phyloP scores from a whole-genome alignment of 2,113 vertebrate genomes.

The Sphaerodactylus townsendi region DNA sequence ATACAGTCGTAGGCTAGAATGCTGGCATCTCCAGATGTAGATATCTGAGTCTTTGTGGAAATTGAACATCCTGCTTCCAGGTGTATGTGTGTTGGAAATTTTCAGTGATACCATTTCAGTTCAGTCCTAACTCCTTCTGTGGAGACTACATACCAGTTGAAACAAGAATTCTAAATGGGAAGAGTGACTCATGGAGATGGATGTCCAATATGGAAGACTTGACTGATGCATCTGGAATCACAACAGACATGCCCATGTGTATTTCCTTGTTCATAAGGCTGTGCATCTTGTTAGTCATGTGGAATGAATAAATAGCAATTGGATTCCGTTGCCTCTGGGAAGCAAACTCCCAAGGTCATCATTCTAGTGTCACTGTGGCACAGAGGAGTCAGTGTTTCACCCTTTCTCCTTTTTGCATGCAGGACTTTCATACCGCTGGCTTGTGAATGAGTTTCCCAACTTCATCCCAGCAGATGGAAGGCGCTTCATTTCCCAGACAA shows the following conservation, averaged over 20 bases:
- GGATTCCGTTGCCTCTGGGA: not conserved
- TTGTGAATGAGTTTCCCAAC: conserved; percentile 92
- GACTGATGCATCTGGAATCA: not conserved
- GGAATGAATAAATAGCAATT: not conserved
- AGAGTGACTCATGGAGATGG: no score
- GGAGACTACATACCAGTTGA: not conserved
- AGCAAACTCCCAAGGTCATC: not conserved
- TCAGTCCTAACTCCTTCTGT: not conserved
- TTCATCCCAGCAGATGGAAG: conserved; percentile 85
- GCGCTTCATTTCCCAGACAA: conserved; percentile 93
- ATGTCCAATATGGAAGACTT: not conserved
- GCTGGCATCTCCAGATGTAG: not conserved
- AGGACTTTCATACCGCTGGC: conserved; percentile 95
- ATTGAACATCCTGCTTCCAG: not conserved
- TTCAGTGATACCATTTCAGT: not conserved
- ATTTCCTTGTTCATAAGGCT: not conserved
- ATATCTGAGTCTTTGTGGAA: not conserved
- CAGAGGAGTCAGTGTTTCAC: not conserved
- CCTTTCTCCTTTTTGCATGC: not conserved
- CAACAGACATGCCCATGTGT: not conserved
- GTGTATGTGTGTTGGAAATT: not conserved
- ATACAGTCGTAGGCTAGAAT: not conserved
- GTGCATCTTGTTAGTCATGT: no score
- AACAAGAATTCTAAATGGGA: not conserved
- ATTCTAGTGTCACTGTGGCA: not conserved